Evolutionary conservation across 2,113 vertebrate species (phyloP).

Genomic region (Clupea harengus): DNA sequence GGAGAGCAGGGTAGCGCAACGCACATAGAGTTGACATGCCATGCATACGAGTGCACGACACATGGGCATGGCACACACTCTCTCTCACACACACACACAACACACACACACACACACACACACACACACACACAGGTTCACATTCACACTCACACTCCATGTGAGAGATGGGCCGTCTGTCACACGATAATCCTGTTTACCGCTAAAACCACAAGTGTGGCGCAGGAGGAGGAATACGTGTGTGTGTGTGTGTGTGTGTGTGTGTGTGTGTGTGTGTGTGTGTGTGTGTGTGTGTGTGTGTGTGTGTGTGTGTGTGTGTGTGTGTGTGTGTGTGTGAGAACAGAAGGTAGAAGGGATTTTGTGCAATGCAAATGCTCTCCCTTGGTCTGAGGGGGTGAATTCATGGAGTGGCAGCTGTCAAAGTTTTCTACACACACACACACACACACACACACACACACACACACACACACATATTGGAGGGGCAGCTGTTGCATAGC

Average conservation of each 20-base stretch:
- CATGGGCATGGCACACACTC: not conserved
- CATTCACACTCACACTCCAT: not conserved
- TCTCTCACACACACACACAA: not conserved
- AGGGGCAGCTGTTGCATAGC: constrained; percentile 2
- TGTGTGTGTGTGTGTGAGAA: not conserved
- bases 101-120: not conserved
- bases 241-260: not conserved
- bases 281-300: not conserved
- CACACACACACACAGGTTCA: not conserved
- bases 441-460: not conserved
- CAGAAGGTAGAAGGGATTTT: constrained; percentile 2
- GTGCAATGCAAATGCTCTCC: constrained; percentile 29
- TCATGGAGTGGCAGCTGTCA: constrained; percentile 36
- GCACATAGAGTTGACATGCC: not conserved
- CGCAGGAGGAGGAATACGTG: not conserved
- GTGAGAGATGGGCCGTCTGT: not conserved
- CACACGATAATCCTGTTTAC: constrained; percentile 20
- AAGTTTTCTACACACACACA: constrained; percentile 1
- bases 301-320: not conserved
- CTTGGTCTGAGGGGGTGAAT: constrained; percentile 31
- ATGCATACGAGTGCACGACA: not conserved
- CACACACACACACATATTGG: constrained; percentile 2
- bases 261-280: not conserved
- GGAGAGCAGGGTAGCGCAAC: not conserved
- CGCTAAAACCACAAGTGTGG: constrained; percentile 32